A percentile compares a stretch with the other conserved stretches of the same genome.
Conservation (phyloP, 2,888 invertebrate species). For the Orgyia antiqua region DNA sequence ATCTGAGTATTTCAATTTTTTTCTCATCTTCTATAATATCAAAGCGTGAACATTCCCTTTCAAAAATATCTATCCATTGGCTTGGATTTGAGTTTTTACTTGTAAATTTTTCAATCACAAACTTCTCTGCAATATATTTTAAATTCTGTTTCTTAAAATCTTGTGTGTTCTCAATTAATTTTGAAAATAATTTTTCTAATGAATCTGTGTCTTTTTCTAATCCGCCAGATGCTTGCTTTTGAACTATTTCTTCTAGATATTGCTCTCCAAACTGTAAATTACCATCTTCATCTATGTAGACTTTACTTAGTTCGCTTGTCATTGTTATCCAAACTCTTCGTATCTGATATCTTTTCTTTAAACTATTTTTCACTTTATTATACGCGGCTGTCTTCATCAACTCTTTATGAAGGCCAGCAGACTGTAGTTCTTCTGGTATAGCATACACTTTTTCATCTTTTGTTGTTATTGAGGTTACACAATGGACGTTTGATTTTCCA, state of each 20-base stretch:
- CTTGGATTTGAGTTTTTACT: constrained; percentile 17
- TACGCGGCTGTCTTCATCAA: background rate
- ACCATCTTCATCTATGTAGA: background rate
- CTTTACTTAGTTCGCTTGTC: constrained; percentile 20
- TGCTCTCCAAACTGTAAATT: no score
- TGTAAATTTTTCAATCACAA: constrained; percentile 27
- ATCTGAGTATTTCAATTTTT: constrained; percentile 24
- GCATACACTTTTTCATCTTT: background rate
- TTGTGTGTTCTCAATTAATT: no score
- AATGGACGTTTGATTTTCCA: background rate
- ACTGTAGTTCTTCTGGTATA: background rate
- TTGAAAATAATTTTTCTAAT: background rate
- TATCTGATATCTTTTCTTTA: no score
- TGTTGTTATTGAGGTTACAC: background rate
- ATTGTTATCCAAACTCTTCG: no score
- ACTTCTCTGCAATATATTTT: constrained; percentile 11
- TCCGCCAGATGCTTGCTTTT: background rate
- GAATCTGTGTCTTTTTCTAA: background rate
- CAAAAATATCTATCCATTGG: constrained; percentile 28
- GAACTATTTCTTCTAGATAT: background rate
- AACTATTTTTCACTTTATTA: constrained; percentile 2
- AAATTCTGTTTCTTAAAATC: background rate
- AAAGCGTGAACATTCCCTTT: constrained; percentile 26
- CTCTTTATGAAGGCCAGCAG: background rate
- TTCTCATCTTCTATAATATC: constrained; percentile 15